Base-by-base conservation (phyloP, 2,888 invertebrate species). In the Caradrina clavipalpis region DNA sequence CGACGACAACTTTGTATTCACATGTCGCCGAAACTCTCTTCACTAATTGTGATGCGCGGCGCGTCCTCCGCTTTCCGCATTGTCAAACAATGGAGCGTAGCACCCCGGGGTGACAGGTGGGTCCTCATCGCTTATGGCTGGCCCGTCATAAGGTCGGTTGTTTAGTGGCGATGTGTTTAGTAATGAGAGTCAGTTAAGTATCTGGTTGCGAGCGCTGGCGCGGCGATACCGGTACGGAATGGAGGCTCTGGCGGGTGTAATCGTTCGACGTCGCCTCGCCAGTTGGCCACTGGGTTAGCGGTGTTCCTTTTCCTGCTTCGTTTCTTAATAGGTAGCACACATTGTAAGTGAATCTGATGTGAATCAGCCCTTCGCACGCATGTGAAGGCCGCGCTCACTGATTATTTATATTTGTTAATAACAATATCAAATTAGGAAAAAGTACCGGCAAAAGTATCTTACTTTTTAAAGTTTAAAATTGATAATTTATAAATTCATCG, bases 201-300 rank as follows among this genome's bases (percentile, higher is more conserved):
- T 87, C 87, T 87, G 88, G 85, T 88, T 88, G 90, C 94, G 93
- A 86, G 92, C 91, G 93, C 54, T 87, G 88, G 88, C 91, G 87
- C 89, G 82, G 91, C 91, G 88, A 86, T 92, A 91, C 94, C 91
- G 93, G 93, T 92, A 89, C 90, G 88, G 94, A 95, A 94, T 95
- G 95, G 90, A 89, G 93, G 87, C 92, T 88, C 86, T 90, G 81
- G 80, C 87, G 90, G 88, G 87, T 88, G 90, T 93, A 92, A 91
- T 92, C 92, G 92, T 84, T 88, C 91, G 93, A 91, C 89, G 92
- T 89, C 88, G 92, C 85, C 89, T 91, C 90, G 94, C 89, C 92
- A 95, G 94, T 96, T 95, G 95, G 95, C 95, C 95, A 96, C 94
- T 95, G 92, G 95, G 96, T 95, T 95, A 96, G 91, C 94, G 91